Base-by-base conservation (phyloP, 2,797 vertebrate species). In the Acanthurus tractus region DNA sequence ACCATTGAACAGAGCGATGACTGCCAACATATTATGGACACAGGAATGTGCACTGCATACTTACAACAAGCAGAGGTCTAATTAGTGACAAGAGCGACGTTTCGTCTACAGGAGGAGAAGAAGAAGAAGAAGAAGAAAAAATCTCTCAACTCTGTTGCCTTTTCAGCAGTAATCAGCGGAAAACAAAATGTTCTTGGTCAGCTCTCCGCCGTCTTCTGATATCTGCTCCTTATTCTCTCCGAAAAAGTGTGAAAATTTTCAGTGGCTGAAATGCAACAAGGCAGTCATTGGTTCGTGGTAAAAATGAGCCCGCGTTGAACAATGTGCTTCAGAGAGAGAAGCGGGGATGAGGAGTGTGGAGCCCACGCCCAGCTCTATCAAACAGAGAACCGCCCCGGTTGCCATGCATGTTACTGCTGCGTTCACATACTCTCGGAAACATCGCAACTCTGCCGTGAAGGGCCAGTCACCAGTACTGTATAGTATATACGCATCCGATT, bases 321-420 rank as follows among this genome's bases (percentile, higher is more conserved):
- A 96, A 95, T 95, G 93, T 95, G 93, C 93, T 92, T 90, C 82
- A 87, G 74, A 81, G 82, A 75, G 69, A 88, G 82, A 66, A 42
- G 81, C 78, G 79, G 79, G 76, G 87, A 90, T 81, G 91, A 86
- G 84, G 88, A 92, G 87, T 79, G 84, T 56, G n/a, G 81, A 93
- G 94, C 93, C 95, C 94, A 95, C 95, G 94, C 95, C 95, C 95
- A 94, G 93, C 89, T 86, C 90, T 71, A 82, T 81, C 85, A 86
- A 58, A 87, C 87, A 82, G 70, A 87, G 90, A 80, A 49, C 93
- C 94, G 92, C 95, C 94, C 94, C 87, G 86, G 76, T 76, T 66
- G 84, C 86, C 81, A 18, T 84, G 85, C 81, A 74, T 88, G 88
- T 81, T 69, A 34, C 73, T 65, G 92, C 6, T 65, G 87, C 87